Percentiles rank a stretch among this genome's conserved stretches.
Evolutionary conservation across 2,888 invertebrate species (phyloP).

Genomic region (Iphiclides podalirius): DNA sequence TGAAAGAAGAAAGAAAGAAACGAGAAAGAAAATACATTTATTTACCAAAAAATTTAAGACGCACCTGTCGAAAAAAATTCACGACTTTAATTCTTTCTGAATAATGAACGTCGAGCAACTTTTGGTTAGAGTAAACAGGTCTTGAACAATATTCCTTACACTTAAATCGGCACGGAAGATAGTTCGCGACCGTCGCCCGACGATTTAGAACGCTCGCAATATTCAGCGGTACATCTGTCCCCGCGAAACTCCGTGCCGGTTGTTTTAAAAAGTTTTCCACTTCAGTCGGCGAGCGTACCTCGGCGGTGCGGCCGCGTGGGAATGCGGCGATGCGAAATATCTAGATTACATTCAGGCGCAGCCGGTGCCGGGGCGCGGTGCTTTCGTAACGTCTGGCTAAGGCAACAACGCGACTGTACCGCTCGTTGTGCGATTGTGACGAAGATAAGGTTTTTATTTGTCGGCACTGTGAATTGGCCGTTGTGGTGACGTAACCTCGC

Average conservation of each 20-base stretch:
- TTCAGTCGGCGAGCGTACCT: conserved; percentile 32
- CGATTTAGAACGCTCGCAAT: neutral
- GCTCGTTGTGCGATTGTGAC: conserved; percentile 4
- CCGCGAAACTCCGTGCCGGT: too few relatives aligned
- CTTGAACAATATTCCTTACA: too few relatives aligned
- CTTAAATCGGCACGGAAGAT: too few relatives aligned
- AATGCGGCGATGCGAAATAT: conserved; percentile 36
- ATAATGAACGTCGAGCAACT: too few relatives aligned
- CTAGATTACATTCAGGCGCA: conserved; percentile 30
- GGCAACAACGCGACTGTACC: conserved; percentile 10
- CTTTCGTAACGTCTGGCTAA: conserved; percentile 7
- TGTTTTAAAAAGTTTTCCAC: conserved; percentile 26
- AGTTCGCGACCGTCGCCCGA: too few relatives aligned
- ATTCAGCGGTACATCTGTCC: neutral
- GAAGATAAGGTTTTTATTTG: conserved; percentile 10
- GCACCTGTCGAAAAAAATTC: too few relatives aligned
- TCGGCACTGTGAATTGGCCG: conserved; percentile 1
- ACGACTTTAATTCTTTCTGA: too few relatives aligned
- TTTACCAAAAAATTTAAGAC: too few relatives aligned
- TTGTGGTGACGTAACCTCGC: neutral
- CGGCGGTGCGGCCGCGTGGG: conserved; percentile 35
- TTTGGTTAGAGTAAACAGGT: too few relatives aligned
- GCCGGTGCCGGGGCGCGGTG: neutral
- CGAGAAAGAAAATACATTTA: too few relatives aligned
- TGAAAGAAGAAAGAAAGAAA: too few relatives aligned